Conservation (phyloP, 2,888 invertebrate genomes). For the Ligdia adustata region DNA sequence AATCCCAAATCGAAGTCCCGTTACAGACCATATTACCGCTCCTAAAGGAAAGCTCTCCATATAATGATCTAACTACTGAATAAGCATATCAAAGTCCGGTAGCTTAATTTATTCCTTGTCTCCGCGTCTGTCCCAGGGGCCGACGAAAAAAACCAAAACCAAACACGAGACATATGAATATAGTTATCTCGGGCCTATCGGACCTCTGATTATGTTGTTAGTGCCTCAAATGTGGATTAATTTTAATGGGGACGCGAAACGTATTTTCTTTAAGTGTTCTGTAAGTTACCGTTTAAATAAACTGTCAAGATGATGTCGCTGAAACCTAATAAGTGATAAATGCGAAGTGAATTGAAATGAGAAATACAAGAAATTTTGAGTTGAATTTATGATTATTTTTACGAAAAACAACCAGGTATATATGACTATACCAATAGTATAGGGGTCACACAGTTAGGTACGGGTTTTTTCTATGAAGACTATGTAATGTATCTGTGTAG, state of each 20-base stretch:
- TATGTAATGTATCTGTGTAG: too few relatives aligned
- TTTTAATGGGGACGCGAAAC: not conserved
- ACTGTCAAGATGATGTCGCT: not conserved
- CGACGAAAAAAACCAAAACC: constrained; percentile 49
- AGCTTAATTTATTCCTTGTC: constrained; percentile 80
- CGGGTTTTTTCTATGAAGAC: too few relatives aligned
- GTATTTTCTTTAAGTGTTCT: not conserved
- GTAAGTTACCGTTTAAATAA: not conserved
- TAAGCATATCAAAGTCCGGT: constrained; percentile 71
- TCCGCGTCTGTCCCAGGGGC: constrained; percentile 51
- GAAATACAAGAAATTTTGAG: too few relatives aligned
- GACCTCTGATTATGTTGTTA: constrained; percentile 34
- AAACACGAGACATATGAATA: constrained; percentile 32
- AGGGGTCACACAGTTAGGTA: too few relatives aligned
- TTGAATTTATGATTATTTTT: too few relatives aligned
- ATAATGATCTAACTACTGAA: constrained; percentile 47
- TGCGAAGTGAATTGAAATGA: too few relatives aligned
- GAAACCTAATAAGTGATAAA: too few relatives aligned
- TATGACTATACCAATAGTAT: too few relatives aligned
- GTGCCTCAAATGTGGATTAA: constrained; percentile 29
- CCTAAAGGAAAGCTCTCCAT: constrained; percentile 14
- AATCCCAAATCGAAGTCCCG: not conserved
- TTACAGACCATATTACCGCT: constrained; percentile 1
- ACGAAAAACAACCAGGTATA: too few relatives aligned
- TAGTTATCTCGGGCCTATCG: constrained; percentile 28